Percentiles rank a stretch among this genome's conserved stretches.
phyloP scores from a whole-genome alignment of 2,113 vertebrate species.

The Petroica traversi region DNA sequence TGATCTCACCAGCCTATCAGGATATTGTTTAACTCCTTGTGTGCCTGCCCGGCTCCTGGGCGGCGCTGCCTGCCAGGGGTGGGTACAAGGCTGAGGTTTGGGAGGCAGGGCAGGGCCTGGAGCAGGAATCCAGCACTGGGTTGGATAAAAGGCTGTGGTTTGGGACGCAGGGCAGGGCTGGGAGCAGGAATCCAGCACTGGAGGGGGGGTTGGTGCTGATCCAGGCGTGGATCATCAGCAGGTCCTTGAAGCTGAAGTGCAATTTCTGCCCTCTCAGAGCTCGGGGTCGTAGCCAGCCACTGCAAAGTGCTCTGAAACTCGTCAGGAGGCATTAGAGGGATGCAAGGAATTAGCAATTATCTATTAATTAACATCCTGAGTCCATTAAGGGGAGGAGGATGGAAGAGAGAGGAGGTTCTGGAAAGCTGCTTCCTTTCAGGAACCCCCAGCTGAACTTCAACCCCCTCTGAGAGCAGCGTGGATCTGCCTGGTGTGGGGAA shows the following conservation, averaged over 20 bases:
- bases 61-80: neutral
- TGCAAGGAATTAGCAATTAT: neutral
- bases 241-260: neutral
- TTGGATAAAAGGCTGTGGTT: neutral
- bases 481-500: neutral
- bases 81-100: neutral
- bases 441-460: neutral
- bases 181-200: neutral
- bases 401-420: neutral
- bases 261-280: neutral
- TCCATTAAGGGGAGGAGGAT: neutral
- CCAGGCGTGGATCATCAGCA: neutral
- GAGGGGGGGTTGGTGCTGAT: neutral
- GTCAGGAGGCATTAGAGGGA: neutral
- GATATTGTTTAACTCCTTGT: slow-evolving; percentile 42
- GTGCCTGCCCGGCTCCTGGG: neutral
- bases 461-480: neutral
- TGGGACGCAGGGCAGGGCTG: neutral
- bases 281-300: neutral
- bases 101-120: neutral
- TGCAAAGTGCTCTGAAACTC: neutral
- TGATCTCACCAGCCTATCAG: slow-evolving; percentile 62
- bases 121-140: neutral
- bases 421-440: neutral
- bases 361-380: slow-evolving; percentile 32